These are phyloP conservation scores for Nymphicus hollandicus DNA, from an alignment of 2,113 vertebrate genomes.

Conservation along the genomic window DNA sequence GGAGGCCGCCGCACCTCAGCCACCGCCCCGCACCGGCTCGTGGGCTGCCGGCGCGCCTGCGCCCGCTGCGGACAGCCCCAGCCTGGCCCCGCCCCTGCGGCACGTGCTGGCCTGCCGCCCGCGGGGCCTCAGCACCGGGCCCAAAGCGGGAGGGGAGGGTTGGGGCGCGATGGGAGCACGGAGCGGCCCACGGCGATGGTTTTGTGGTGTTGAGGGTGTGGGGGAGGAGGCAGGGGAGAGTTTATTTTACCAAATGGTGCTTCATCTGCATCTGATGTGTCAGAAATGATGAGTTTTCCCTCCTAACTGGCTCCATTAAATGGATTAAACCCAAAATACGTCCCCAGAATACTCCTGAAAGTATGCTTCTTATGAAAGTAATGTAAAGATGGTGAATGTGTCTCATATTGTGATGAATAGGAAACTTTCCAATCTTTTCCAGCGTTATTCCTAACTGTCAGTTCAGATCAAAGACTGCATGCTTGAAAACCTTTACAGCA, in stretches of 20 bases:
- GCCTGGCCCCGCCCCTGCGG: neutral
- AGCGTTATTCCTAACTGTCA: conserved; percentile 98
- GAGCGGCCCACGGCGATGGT: neutral
- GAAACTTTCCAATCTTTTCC: neutral
- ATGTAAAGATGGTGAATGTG: neutral
- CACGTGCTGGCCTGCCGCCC: too few relatives aligned
- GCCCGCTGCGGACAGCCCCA: neutral
- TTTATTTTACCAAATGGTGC: fast-evolving
- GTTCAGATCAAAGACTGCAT: conserved; percentile 94
- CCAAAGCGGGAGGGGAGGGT: too few relatives aligned
- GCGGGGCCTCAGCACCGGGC: neutral
- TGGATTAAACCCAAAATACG: neutral
- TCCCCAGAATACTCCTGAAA: neutral
- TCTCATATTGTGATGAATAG: neutral
- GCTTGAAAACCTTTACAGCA: conserved; percentile 96
- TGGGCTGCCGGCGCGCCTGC: neutral
- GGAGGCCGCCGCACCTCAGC: too few relatives aligned
- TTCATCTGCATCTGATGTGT: fast-evolving
- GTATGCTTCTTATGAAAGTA: neutral
- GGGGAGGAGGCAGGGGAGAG: fast-evolving
- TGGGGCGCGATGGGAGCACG: fast-evolving
- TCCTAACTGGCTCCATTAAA: fast-evolving
- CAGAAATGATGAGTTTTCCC: neutral
- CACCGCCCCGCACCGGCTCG: neutral
- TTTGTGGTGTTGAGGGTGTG: fast-evolving